phyloP scores from a whole-genome alignment of 2,888 invertebrate species.

The Hemaris fuciformis region DNA sequence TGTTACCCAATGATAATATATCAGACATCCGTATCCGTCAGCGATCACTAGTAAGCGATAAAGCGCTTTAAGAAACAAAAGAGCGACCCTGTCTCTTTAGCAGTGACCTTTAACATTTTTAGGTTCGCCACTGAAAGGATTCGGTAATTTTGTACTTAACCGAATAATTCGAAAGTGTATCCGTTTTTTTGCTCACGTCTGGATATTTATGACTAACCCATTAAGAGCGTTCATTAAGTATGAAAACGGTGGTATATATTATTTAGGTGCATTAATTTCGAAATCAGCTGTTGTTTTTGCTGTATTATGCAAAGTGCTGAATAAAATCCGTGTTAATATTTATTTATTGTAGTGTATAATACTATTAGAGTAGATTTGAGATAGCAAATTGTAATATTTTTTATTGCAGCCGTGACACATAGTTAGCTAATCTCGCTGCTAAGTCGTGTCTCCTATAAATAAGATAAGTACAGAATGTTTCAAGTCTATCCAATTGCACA shows the following conservation, averaged over 20 bases:
- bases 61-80: constrained; percentile 8
- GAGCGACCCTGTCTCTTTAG: constrained; percentile 2
- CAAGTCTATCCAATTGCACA: constrained; percentile 6
- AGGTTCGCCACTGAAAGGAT: neutral
- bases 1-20: constrained; percentile 37
- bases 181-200: neutral
- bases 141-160: neutral
- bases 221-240: neutral
- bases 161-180: neutral
- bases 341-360: neutral
- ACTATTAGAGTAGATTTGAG: neutral
- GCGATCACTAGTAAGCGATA: constrained; percentile 10
- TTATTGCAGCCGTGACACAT: constrained; percentile 4
- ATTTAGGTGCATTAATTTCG: neutral
- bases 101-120: constrained; percentile 3
- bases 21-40: constrained; percentile 32
- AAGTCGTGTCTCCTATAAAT: constrained; percentile 5
- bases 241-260: neutral
- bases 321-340: neutral
- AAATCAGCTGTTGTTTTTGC: neutral
- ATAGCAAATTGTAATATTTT: constrained; percentile 5
- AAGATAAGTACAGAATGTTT: constrained; percentile 8
- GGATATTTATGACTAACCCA: neutral
- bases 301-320: neutral
- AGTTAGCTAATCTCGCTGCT: neutral